Conservation (phyloP, 2,113 vertebrate genomes). For the Quiscalus mexicanus region DNA sequence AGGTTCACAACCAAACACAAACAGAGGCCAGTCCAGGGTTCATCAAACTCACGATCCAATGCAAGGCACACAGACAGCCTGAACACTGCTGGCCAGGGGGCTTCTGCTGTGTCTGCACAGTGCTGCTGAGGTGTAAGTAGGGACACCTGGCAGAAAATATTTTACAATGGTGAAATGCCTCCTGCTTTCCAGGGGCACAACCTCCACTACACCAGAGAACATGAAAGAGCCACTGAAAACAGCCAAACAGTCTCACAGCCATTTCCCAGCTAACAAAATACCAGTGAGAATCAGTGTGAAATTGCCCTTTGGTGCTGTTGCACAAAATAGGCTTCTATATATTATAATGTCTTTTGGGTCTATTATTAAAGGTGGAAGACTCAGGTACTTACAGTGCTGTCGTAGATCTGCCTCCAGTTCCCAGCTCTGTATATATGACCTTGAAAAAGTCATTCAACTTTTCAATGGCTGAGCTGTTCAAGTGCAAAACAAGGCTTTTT, state of each 20-base stretch:
- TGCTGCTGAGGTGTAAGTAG: background rate
- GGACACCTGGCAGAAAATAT: background rate
- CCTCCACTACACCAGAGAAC: background rate
- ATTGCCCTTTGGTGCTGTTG: background rate
- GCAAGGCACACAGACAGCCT: accelerated
- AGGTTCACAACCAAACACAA: background rate
- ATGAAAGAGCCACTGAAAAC: background rate
- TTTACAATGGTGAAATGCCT: background rate
- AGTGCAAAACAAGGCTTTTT: background rate
- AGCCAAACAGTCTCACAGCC: background rate
- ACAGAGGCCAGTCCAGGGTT: background rate
- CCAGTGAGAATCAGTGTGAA: background rate
- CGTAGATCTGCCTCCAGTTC: background rate
- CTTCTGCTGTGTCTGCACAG: background rate
- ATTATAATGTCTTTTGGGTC: background rate
- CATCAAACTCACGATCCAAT: background rate
- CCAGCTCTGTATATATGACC: background rate
- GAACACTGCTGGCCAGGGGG: background rate
- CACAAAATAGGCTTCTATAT: background rate
- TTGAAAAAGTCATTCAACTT: conserved; percentile 33
- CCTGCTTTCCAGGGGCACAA: background rate
- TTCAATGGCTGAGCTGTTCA: background rate
- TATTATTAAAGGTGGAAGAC: background rate
- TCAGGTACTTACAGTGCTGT: background rate
- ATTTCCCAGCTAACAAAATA: background rate